phyloP scores from a whole-genome alignment of 2,888 invertebrate genomes.

The Amphipyra berbera region DNA sequence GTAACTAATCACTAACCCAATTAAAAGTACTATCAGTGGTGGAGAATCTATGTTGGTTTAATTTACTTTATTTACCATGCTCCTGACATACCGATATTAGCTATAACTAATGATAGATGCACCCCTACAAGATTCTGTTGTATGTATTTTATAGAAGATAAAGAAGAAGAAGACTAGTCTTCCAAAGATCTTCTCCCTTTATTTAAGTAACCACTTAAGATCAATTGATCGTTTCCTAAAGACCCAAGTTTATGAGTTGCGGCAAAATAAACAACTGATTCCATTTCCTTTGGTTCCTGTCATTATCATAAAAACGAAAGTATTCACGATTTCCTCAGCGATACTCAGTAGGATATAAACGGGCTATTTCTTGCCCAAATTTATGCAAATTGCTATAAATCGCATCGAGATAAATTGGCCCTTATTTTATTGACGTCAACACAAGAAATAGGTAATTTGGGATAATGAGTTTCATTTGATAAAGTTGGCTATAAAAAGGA shows the following conservation, averaged over 20 bases:
- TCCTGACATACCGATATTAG: no score
- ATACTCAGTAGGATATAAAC: constrained; percentile 21
- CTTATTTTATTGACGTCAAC: constrained; percentile 45
- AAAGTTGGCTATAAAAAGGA: constrained; percentile 4
- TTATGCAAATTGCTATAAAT: constrained; percentile 56
- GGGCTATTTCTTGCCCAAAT: constrained; percentile 37
- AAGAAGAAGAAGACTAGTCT: no score
- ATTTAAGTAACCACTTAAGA: neutral
- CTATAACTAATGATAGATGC: no score
- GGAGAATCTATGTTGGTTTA: no score
- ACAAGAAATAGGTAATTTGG: constrained; percentile 44
- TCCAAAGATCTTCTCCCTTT: no score
- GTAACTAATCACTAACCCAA: no score
- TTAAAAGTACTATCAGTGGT: no score
- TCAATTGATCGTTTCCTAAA: constrained; percentile 1
- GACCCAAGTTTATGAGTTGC: constrained; percentile 30
- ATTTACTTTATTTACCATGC: no score
- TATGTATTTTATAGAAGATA: no score
- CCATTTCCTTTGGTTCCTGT: constrained; percentile 9
- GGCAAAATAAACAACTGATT: constrained; percentile 26
- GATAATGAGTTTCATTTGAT: constrained; percentile 40
- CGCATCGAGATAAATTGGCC: constrained; percentile 31
- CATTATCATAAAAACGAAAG: constrained; percentile 44
- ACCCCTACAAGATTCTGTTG: no score
- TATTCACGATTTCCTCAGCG: constrained; percentile 14